A percentile compares a stretch with the other conserved stretches of the same genome.
Conservation (phyloP, 1,140 invertebrate species). For the Mizuhopecten yessoensis region DNA sequence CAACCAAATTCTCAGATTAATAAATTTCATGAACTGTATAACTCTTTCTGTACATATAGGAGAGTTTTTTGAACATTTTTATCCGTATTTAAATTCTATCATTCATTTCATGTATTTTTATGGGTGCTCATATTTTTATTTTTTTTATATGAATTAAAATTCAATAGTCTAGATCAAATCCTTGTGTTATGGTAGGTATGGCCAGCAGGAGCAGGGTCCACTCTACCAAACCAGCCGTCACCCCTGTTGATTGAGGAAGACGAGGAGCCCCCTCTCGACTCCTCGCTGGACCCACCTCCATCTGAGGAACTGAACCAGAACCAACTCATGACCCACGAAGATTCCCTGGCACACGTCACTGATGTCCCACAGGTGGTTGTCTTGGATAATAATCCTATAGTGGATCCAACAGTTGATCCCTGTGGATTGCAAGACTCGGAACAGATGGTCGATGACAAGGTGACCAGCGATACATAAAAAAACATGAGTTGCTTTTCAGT, state of each 20-base stretch:
- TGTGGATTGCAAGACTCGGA: not conserved
- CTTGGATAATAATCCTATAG: not conserved
- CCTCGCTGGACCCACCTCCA: not conserved
- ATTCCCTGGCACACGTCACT: not conserved
- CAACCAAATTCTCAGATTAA: too few species aligned
- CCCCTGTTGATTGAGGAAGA: slow-evolving; percentile 64
- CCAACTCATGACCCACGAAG: not conserved
- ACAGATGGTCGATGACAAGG: not conserved
- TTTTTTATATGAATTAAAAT: too few species aligned
- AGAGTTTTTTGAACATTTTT: too few species aligned
- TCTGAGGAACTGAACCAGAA: slow-evolving; percentile 18
- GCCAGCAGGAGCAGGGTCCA: slow-evolving; percentile 82
- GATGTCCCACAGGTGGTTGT: slow-evolving; percentile 38
- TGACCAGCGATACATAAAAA: not conserved
- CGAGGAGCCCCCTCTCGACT: slow-evolving; percentile 36
- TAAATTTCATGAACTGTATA: too few species aligned
- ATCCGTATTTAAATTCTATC: too few species aligned
- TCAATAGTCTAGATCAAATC: not conserved
- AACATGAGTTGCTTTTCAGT: too few species aligned
- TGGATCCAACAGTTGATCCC: not conserved
- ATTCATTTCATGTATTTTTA: too few species aligned
- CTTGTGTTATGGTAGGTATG: slow-evolving; percentile 78
- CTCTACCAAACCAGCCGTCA: slow-evolving; percentile 81
- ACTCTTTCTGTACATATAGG: too few species aligned
- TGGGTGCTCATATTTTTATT: too few species aligned